Evolutionary conservation across 2,888 invertebrate species (phyloP), one percentile per base, ranked within the genome.

Genomic region (Philhelius pedissequus): DNA sequence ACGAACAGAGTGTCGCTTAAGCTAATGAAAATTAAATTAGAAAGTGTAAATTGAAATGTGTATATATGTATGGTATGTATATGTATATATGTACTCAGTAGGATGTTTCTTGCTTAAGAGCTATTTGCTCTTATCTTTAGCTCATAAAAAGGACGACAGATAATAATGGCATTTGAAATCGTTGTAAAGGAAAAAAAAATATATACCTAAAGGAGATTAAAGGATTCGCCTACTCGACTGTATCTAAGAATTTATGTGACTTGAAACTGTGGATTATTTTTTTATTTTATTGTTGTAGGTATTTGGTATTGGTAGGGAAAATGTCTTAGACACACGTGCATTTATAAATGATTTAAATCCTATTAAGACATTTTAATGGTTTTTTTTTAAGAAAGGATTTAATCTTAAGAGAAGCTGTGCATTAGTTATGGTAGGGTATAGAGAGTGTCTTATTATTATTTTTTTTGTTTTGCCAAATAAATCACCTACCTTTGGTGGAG

Each of bases 281-380:
- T 15, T 22, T 64, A 30, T 48, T 64, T 64, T 64, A 18, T 64
- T 45, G 18, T 15, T 62, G 18, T 43, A 4, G 15, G 30, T 50
- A 48, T 30, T 7, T 13, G 2, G 20, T 13, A 25, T 48, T 43
- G 35, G 27, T 18, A 52, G 20, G 20, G 11, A 4, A 50, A 52
- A 54, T 58, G 66, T 60, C 71, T 77, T 40, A 68, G 62, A 32
- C 74, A 69, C 79, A 79, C 79, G 83, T 83, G 73, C 64, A 56
- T 70, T 83, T 83, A 64, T 43, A 83, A 73, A 78, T 69, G 83
- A 78, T 83, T 78, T 83, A 78, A 79, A 79, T 66, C 62, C 48
- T 52, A 56, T 79, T 74, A 66, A 62, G 79, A 66, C 70, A 32
- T 62, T 68, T 83, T 78, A 78, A 77, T 73, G 71, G 56, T 45